phyloP scores from a whole-genome alignment of 2,888 invertebrate species.

The Limnephilus auricula region DNA sequence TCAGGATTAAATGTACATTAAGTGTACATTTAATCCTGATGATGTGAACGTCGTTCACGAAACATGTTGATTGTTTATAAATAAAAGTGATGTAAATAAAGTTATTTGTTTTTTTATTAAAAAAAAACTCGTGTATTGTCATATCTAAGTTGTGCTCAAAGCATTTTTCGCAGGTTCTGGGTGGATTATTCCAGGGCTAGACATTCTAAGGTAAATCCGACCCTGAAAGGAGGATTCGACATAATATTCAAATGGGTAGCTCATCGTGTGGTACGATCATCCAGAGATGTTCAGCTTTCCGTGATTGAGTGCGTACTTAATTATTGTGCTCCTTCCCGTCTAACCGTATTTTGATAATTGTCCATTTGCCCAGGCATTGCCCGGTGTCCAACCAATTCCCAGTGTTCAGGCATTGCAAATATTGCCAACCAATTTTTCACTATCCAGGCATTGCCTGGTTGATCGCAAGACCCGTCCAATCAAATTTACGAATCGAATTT shows the following conservation, averaged over 20 bases:
- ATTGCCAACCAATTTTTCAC: too few relatives aligned
- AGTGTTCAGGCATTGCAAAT: neutral
- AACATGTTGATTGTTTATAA: too few relatives aligned
- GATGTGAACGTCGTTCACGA: too few relatives aligned
- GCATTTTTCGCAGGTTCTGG: neutral
- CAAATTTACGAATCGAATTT: conserved; percentile 53
- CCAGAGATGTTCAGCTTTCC: neutral
- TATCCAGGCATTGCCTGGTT: neutral
- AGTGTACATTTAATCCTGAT: too few relatives aligned
- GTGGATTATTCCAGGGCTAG: neutral
- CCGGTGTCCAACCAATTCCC: neutral
- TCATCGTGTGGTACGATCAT: neutral
- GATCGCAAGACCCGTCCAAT: conserved; percentile 36
- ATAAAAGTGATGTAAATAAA: too few relatives aligned
- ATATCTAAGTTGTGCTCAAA: neutral
- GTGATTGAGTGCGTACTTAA: neutral
- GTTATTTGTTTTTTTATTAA: too few relatives aligned
- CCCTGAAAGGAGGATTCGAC: neutral
- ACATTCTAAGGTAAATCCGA: neutral
- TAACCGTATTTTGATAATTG: neutral
- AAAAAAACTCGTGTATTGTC: too few relatives aligned
- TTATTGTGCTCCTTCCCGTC: neutral
- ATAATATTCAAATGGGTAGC: neutral
- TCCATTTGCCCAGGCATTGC: neutral
- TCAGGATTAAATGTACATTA: too few relatives aligned